phyloP scores from a whole-genome alignment of 2,113 vertebrate genomes.

The Loxodonta africana region DNA sequence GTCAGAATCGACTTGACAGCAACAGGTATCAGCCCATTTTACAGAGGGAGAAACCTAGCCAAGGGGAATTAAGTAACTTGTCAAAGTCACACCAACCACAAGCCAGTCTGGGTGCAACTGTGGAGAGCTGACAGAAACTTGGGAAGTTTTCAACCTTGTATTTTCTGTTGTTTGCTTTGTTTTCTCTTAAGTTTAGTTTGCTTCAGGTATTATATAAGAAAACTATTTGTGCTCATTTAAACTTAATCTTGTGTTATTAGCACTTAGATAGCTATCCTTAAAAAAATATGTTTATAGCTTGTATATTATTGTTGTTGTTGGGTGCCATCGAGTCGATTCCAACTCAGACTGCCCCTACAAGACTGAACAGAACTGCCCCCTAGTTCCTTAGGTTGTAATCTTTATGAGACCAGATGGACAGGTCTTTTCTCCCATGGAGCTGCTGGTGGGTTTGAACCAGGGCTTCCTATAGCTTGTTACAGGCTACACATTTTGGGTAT shows the following conservation, averaged over 20 bases:
- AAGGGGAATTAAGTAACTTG: fast-evolving
- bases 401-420: too few species aligned
- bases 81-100: background rate
- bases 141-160: background rate
- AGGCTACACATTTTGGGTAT: too few species aligned
- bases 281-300: background rate
- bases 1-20: too few species aligned
- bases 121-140: background rate
- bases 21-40: too few species aligned
- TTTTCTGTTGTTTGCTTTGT: background rate
- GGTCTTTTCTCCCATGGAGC: too few species aligned
- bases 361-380: too few species aligned
- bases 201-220: background rate
- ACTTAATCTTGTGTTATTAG: background rate
- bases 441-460: too few species aligned
- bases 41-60: background rate
- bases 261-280: background rate
- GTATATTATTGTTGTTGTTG: too few species aligned
- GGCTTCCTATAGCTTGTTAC: too few species aligned
- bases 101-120: background rate
- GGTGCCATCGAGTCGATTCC: too few species aligned
- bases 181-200: background rate
- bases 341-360: too few species aligned
- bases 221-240: background rate
- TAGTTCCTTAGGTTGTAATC: too few species aligned